Evolutionary conservation across 2,797 vertebrate genomes (phyloP), one percentile per base, ranked within the genome.

Genomic region (Lindbergichthys nudifrons): DNA sequence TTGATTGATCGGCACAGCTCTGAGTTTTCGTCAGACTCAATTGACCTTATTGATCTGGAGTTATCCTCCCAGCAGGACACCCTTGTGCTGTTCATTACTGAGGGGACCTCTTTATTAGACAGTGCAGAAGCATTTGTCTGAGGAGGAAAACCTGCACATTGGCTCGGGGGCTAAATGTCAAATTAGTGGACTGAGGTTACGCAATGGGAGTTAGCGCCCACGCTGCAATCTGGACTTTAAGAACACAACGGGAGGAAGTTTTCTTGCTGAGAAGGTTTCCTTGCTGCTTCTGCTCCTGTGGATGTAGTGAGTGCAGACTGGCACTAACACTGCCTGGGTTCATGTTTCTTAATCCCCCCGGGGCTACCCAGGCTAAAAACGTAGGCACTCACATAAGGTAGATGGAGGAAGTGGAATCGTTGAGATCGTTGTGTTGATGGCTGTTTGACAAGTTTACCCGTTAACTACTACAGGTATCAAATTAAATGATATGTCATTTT

Each of bases 41-140:
- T 78, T 76, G 75, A 80, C 79, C 76, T 53, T 14, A 87, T 89
- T 60, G 84, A 86, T 81, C 43, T 1, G 57, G 10, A 47, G 59
- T 66, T 57, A 61, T 77, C 64, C 64, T 80, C 73, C 54, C 68
- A 60, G 75, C 61, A 65, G 36, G 79, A 58, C 1, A 0, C 46
- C 52, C 63, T 41, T 41, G 39, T 61, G 68, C 45, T 54, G 72
- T 80, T 87, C 70, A 66, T 90, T 79, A 75, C 43, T n/a, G 10
- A 11, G 10, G 13, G 32, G 52, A 48, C 15, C 36, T 79, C 67
- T 82, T 80, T 71, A 70, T 81, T 62, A 68, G 64, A 45, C 64
- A 0, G 14, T 32, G 32, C 32, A 9, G 32, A 7, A 9, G 32
- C 32, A 9, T 36, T 36, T 36, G 32, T 36, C 32, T 9, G 8